Evolutionary conservation across 1,140 invertebrate genomes (phyloP).

Genomic region (Pomacea maculata): DNA sequence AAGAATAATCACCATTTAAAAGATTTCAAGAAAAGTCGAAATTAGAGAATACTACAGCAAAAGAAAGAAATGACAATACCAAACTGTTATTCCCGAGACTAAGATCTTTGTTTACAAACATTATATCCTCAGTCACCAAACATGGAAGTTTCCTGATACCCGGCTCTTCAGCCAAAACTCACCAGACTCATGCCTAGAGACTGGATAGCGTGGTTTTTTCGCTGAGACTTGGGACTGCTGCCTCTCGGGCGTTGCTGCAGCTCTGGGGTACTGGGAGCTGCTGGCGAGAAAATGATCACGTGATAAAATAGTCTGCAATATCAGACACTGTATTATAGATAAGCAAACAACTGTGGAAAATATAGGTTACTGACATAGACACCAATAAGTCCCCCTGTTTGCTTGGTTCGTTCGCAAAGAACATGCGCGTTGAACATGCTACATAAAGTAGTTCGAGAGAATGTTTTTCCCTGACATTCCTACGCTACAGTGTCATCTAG

Average conservation of each 20-base stretch:
- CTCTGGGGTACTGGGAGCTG: slow-evolving; percentile 54
- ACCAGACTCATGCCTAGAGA: slow-evolving; percentile 48
- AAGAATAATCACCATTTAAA: neutral
- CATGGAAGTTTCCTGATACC: too few species aligned
- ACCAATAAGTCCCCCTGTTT: neutral
- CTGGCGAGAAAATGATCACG: slow-evolving; percentile 13
- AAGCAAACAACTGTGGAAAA: neutral
- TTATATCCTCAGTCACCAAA: too few species aligned
- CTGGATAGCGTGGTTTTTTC: slow-evolving; percentile 42
- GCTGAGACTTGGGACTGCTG: slow-evolving; percentile 31
- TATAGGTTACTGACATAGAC: neutral
- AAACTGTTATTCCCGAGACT: neutral
- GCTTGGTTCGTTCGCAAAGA: too few species aligned
- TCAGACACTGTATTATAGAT: neutral
- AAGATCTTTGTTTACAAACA: too few species aligned
- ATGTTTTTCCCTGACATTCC: too few species aligned
- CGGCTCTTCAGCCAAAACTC: slow-evolving; percentile 3
- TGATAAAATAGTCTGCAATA: neutral
- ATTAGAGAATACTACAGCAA: neutral
- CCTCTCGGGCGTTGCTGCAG: slow-evolving; percentile 31
- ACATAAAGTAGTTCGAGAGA: too few species aligned
- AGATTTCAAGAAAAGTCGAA: neutral
- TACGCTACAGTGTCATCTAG: too few species aligned
- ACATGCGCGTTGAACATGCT: too few species aligned
- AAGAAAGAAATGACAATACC: neutral